phyloP scores from a whole-genome alignment of 1,140 invertebrate species.

The Dendrolimus punctatus region DNA sequence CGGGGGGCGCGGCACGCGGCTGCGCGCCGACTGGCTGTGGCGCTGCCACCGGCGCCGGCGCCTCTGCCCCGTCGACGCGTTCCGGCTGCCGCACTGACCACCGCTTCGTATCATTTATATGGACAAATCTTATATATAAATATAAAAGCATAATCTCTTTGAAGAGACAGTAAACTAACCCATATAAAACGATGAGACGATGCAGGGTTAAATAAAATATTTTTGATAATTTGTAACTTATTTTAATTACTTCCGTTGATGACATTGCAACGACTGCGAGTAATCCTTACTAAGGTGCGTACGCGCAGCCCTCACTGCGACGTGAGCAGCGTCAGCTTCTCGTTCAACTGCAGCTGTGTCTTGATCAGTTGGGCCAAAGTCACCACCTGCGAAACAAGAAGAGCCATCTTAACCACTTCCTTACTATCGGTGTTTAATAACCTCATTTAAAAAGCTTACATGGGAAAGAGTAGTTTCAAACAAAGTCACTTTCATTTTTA shows the following conservation, averaged over 20 bases:
- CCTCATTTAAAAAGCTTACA: too few relatives aligned
- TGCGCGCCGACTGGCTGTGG: slow-evolving; percentile 27
- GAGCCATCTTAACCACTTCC: too few relatives aligned
- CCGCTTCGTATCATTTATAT: not conserved
- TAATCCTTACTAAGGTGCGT: not conserved
- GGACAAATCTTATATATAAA: too few relatives aligned
- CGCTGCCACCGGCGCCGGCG: slow-evolving; percentile 16
- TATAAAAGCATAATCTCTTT: too few relatives aligned
- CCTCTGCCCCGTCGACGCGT: slow-evolving; percentile 4
- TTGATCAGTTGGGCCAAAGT: slow-evolving; percentile 96
- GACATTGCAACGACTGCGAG: too few relatives aligned
- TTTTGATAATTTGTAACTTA: too few relatives aligned
- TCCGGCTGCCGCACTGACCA: slow-evolving; percentile 1
- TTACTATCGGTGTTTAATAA: too few relatives aligned
- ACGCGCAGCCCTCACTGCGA: slow-evolving; percentile 52
- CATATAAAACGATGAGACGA: too few relatives aligned
- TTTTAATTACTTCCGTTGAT: too few relatives aligned
- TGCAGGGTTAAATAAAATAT: too few relatives aligned
- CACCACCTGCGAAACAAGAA: slow-evolving; percentile 85
- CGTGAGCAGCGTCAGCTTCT: slow-evolving; percentile 91
- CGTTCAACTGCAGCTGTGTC: slow-evolving; percentile 95
- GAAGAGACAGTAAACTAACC: too few relatives aligned
- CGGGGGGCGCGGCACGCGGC: slow-evolving; percentile 2
- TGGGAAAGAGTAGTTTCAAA: too few relatives aligned
- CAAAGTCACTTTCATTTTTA: not conserved